Conservation (phyloP, 2,888 invertebrate species). For the Macrophya alboannulata region DNA sequence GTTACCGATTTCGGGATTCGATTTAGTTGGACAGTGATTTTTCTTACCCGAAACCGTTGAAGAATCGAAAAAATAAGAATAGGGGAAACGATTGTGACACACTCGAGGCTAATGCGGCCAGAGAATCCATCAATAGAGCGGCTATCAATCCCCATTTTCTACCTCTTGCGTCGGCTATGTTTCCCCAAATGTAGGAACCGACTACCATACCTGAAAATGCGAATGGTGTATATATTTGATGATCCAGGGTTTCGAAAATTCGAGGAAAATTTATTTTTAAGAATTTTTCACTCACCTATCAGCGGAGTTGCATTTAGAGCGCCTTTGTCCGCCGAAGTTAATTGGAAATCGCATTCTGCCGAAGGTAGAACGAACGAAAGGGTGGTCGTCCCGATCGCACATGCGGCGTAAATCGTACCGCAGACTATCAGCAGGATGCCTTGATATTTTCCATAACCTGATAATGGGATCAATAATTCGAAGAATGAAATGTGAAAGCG, state of each 20-base stretch:
- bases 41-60: constrained; percentile 84
- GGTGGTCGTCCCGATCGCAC: constrained; percentile 86
- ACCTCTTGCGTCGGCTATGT: constrained; percentile 86
- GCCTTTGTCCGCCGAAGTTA: constrained; percentile 83
- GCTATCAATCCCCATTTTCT: constrained; percentile 85
- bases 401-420: constrained; percentile 86
- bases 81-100: constrained; percentile 82
- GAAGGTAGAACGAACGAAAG: constrained; percentile 86
- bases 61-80: constrained; percentile 85
- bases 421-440: constrained; percentile 84
- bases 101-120: constrained; percentile 83
- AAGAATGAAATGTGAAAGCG: constrained; percentile 3
- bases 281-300: constrained; percentile 79
- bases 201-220: constrained; percentile 83
- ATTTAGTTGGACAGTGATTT: background rate
- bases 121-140: constrained; percentile 83
- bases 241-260: background rate
- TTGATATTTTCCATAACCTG: constrained; percentile 86
- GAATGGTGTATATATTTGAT: background rate
- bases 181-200: constrained; percentile 89
- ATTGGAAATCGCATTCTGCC: constrained; percentile 82
- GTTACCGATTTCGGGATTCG: background rate
- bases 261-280: background rate
- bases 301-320: constrained; percentile 84
- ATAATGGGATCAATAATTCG: constrained; percentile 68